A percentile compares a stretch with the other conserved stretches of the same genome.
phyloP scores from a whole-genome alignment of 2,797 vertebrate species.

The Crenichthys baileyi region DNA sequence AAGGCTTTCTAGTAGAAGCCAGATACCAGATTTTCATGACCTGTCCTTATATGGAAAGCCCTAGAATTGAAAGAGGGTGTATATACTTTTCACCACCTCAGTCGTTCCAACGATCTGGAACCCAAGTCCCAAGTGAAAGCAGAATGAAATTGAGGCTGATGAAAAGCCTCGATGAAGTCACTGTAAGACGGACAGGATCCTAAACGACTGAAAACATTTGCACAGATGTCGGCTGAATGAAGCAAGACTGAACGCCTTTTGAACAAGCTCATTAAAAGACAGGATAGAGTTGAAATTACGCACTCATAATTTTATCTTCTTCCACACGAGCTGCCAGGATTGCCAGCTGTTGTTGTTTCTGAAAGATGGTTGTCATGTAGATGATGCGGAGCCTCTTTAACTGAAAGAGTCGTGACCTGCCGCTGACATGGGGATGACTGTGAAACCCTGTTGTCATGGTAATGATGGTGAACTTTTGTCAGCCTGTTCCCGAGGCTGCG shows the following conservation, averaged over 20 bases:
- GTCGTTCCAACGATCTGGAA: not conserved
- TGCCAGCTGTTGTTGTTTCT: not conserved
- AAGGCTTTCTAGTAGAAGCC: not conserved
- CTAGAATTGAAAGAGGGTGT: not conserved
- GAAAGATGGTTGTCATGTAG: not conserved
- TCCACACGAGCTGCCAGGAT: not conserved
- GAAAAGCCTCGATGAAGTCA: not conserved
- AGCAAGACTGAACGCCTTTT: not conserved
- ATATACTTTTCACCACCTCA: not conserved
- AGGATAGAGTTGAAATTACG: not conserved
- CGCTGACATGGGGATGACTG: slow-evolving; percentile 39
- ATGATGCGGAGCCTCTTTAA: slow-evolving; percentile 14
- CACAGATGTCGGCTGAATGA: not conserved
- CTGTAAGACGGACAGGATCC: slow-evolving; percentile 3
- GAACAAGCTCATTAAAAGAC: not conserved
- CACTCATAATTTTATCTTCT: not conserved
- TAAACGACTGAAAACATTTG: not conserved
- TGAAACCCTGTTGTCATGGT: slow-evolving; percentile 62
- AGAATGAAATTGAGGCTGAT: not conserved
- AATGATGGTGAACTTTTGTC: slow-evolving; percentile 55
- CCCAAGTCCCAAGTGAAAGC: too few species aligned
- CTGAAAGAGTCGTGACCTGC: slow-evolving; percentile 43
- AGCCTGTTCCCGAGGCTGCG: slow-evolving; percentile 25
- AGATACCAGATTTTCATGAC: not conserved
- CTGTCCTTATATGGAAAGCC: not conserved